Percentiles rank a stretch among this genome's conserved stretches.
Evolutionary conservation across 1,140 invertebrate species (phyloP).

Genomic region (Zaprionus vittiger): DNA sequence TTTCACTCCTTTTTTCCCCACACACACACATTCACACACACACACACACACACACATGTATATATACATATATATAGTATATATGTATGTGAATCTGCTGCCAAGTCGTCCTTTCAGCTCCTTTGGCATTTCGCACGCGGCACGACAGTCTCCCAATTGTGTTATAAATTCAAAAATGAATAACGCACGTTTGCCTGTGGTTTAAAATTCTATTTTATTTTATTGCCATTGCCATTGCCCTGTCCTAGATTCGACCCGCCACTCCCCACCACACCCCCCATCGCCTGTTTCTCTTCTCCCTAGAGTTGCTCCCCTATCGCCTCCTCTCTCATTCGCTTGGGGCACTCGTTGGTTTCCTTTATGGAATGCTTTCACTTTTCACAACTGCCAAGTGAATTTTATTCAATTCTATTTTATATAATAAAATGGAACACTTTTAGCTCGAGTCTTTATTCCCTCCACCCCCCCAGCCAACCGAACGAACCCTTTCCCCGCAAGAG

Average conservation of each 20-base stretch:
- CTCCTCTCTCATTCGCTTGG: conserved; percentile 7
- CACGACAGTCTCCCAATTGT: conserved; percentile 70
- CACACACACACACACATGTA: not conserved
- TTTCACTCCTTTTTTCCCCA: conserved; percentile 56
- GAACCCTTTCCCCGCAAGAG: conserved; percentile 7
- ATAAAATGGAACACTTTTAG: conserved; percentile 18
- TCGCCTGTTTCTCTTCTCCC: not conserved
- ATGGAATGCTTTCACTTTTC: conserved; percentile 63
- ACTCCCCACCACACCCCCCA: not conserved
- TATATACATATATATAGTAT: not conserved
- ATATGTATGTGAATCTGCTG: not conserved
- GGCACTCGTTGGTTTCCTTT: conserved; percentile 25
- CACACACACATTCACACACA: not conserved
- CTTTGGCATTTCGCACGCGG: conserved; percentile 56
- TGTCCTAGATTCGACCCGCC: not conserved
- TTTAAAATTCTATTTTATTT: conserved; percentile 80
- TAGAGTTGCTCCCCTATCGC: not conserved
- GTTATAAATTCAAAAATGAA: conserved; percentile 83
- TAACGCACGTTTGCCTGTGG: conserved; percentile 80
- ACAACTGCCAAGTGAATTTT: conserved; percentile 20
- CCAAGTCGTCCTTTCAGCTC: conserved; percentile 47
- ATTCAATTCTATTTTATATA: conserved; percentile 14
- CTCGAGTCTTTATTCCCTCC: not conserved
- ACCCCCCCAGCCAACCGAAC: not conserved
- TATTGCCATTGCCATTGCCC: conserved; percentile 52